Evolutionary conservation across 1,140 invertebrate genomes (phyloP).

Genomic region (Cydia strobilella): DNA sequence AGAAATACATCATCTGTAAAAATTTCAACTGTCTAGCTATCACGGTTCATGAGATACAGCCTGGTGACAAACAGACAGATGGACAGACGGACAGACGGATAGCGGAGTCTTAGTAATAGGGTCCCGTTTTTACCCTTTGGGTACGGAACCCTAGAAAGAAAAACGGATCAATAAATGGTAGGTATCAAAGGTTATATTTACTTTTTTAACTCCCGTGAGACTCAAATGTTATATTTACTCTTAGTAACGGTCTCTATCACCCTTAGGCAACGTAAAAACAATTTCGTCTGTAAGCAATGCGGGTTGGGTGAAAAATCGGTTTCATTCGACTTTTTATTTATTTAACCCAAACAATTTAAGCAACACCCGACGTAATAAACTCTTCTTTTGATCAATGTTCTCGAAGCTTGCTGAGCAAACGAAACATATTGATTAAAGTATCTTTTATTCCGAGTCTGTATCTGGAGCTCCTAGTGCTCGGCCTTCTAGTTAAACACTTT

Average conservation of each 20-base stretch:
- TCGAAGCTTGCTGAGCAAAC: constrained; percentile 15
- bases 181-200: neutral
- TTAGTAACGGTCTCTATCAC: neutral
- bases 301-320: neutral
- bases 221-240: too few species aligned
- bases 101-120: too few species aligned
- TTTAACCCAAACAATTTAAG: neutral
- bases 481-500: constrained; percentile 32
- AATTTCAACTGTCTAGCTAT: too few species aligned
- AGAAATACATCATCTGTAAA: too few species aligned
- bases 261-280: neutral
- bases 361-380: neutral
- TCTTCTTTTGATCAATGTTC: constrained; percentile 2
- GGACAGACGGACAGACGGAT: too few species aligned
- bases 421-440: constrained; percentile 24
- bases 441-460: constrained; percentile 13
- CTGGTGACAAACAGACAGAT: too few species aligned
- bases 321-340: constrained; percentile 5
- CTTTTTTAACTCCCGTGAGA: too few species aligned
- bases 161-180: neutral
- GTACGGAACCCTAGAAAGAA: too few species aligned
- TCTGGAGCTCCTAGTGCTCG: constrained; percentile 13
- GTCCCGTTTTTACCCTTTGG: too few species aligned
- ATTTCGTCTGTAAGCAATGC: constrained; percentile 7
- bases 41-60: too few species aligned